Percentiles rank a stretch among this genome's conserved stretches.
Evolutionary conservation across 2,888 invertebrate genomes (phyloP).

Genomic region (Nysson spinosus): DNA sequence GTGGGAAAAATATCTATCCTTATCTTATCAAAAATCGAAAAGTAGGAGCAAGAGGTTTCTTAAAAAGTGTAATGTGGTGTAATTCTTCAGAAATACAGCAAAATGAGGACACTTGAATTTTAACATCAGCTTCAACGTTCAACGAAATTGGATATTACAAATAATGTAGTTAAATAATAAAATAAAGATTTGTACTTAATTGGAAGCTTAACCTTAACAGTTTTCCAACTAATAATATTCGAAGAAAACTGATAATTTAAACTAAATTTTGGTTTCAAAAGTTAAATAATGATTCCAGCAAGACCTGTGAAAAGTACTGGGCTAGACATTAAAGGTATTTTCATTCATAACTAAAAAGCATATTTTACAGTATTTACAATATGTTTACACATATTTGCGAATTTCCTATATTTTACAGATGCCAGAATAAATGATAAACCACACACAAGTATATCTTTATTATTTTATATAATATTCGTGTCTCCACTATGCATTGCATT

Average conservation of each 20-base stretch:
- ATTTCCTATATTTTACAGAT: not conserved
- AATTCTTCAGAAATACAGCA: no score
- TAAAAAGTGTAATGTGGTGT: no score
- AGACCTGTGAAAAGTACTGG: no score
- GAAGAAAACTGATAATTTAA: not conserved
- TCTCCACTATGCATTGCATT: conserved; percentile 73
- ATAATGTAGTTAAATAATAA: conserved; percentile 3
- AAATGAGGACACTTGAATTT: no score
- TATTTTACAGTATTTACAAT: no score
- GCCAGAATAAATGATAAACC: conserved; percentile 33
- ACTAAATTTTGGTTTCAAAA: no score
- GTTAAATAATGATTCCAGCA: no score
- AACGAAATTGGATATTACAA: not conserved
- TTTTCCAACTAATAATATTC: no score
- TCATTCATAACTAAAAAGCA: not conserved
- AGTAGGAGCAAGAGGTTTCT: no score
- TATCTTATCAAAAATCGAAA: no score
- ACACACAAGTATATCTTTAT: conserved; percentile 30
- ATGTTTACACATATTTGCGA: not conserved
- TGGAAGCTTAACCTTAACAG: conserved; percentile 25
- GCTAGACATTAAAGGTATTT: not conserved
- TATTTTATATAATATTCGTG: conserved; percentile 60
- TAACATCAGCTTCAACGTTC: not conserved
- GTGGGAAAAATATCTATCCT: no score
- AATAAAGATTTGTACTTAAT: no score